A percentile compares a stretch with the other conserved stretches of the same genome.
These are phyloP conservation scores for Malthinus seriepunctatus DNA, from an alignment of 2,888 invertebrate species.

Conservation along the genomic window DNA sequence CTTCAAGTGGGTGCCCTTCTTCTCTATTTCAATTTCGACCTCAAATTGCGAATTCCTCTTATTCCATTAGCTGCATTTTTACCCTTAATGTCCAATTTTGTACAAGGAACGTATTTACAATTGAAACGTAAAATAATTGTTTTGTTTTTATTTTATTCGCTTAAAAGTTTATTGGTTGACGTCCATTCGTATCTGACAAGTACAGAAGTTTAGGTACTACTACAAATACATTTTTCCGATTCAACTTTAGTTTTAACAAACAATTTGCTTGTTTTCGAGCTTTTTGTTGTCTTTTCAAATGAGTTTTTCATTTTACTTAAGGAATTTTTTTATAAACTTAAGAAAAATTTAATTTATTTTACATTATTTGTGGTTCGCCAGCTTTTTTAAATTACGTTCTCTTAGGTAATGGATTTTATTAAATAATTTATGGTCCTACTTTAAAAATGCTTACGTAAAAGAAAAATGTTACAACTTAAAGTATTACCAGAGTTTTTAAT, in stretches of 20 bases:
- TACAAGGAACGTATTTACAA: background rate
- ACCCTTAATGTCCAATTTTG: no score
- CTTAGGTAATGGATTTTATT: conserved; percentile 24
- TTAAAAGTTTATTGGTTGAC: conserved; percentile 7
- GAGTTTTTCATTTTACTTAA: background rate
- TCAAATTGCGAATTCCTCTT: no score
- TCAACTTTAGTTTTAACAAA: conserved; percentile 12
- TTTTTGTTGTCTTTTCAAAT: conserved; percentile 7
- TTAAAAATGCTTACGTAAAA: conserved; percentile 21
- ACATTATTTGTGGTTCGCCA: conserved; percentile 17
- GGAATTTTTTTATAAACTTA: conserved; percentile 5
- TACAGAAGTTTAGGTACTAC: conserved; percentile 6
- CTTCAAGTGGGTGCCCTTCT: no score
- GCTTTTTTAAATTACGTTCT: conserved; percentile 16
- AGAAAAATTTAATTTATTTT: conserved; percentile 20
- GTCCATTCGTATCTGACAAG: conserved; percentile 17
- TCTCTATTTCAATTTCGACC: no score
- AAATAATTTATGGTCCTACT: conserved; percentile 25
- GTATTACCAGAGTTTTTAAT: conserved; percentile 18
- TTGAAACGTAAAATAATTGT: background rate
- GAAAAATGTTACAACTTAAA: conserved; percentile 16
- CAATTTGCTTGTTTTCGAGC: background rate
- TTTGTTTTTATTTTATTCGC: no score
- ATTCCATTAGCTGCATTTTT: no score
- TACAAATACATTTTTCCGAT: conserved; percentile 11